These are phyloP conservation scores for Gymnocephalus cernua DNA, from an alignment of 2,113 vertebrate species.

Conservation along the genomic window DNA sequence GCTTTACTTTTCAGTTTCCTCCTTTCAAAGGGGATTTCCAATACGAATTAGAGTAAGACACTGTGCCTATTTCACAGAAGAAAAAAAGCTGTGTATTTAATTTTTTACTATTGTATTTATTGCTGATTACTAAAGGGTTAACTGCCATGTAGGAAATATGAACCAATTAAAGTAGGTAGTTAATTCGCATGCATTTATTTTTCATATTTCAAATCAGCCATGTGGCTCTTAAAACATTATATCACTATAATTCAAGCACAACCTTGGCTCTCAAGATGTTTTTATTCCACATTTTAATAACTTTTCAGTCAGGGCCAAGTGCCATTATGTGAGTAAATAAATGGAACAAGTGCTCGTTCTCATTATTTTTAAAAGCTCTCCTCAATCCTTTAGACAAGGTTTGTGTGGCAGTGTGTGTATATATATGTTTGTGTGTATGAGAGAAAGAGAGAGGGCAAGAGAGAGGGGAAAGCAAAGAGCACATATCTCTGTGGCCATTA, in stretches of 20 bases:
- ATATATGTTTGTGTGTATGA: neutral
- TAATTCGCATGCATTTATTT: neutral
- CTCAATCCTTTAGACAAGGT: conserved; percentile 31
- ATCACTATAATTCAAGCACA: conserved; percentile 23
- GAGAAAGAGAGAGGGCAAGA: neutral
- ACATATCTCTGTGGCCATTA: conserved; percentile 26
- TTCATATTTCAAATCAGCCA: conserved; percentile 38
- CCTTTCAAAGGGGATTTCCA: conserved; percentile 3
- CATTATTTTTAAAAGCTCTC: conserved; percentile 52
- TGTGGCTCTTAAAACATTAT: conserved; percentile 26
- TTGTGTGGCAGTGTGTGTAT: conserved; percentile 2
- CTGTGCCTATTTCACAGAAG: neutral
- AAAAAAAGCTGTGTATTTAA: neutral
- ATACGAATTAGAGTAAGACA: neutral
- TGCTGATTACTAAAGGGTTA: neutral
- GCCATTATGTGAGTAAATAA: conserved; percentile 51
- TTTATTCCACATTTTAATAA: conserved; percentile 49
- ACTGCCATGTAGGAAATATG: neutral
- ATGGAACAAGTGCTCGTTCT: conserved; percentile 51
- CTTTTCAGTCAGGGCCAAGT: conserved; percentile 42
- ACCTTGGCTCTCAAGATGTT: conserved; percentile 21
- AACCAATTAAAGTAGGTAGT: conserved; percentile 4
- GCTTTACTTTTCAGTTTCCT: neutral
- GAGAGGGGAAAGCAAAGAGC: conserved; percentile 38
- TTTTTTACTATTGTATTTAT: neutral